A percentile compares a stretch with the other conserved stretches of the same genome.
These are phyloP conservation scores for Rhinolophus ferrumequinum DNA, from an alignment of 2,113 vertebrate genomes.

Conservation along the genomic window DNA sequence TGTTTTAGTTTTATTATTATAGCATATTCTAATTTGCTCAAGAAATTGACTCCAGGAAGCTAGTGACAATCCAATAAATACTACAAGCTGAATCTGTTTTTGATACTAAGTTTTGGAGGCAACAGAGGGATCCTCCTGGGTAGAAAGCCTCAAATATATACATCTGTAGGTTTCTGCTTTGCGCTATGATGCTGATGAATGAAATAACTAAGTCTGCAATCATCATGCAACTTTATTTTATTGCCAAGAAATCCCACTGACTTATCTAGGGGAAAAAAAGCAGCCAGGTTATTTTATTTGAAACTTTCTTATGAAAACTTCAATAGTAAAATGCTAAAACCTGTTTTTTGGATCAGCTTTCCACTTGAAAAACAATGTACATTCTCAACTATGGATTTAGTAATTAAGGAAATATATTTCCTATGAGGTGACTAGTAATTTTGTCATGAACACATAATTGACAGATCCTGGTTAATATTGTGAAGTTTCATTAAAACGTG, in stretches of 20 bases:
- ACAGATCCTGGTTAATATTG: not conserved
- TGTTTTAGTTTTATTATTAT: not conserved
- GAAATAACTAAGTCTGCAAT: not conserved
- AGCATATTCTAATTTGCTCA: not conserved
- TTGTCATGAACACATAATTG: not conserved
- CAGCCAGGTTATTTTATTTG: not conserved
- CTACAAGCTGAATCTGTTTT: not conserved
- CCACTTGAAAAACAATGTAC: not conserved
- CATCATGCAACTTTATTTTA: not conserved
- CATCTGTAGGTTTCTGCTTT: not conserved
- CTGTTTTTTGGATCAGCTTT: constrained; percentile 31
- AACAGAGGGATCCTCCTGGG: not conserved
- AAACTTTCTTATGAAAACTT: not conserved
- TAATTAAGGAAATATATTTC: not conserved
- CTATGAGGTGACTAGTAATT: not conserved
- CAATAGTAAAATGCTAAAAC: not conserved
- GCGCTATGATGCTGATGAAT: not conserved
- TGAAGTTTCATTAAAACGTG: not conserved
- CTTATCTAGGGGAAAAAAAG: not conserved
- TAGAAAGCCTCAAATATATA: not conserved
- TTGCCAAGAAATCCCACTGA: not conserved
- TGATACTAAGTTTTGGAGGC: not conserved
- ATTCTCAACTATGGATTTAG: not conserved
- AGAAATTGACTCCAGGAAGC: not conserved
- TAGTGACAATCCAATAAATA: not conserved